Evolutionary conservation across 35 echinoderm and acorn worm species (phyloP).

Genomic region (Antedon bifida): DNA sequence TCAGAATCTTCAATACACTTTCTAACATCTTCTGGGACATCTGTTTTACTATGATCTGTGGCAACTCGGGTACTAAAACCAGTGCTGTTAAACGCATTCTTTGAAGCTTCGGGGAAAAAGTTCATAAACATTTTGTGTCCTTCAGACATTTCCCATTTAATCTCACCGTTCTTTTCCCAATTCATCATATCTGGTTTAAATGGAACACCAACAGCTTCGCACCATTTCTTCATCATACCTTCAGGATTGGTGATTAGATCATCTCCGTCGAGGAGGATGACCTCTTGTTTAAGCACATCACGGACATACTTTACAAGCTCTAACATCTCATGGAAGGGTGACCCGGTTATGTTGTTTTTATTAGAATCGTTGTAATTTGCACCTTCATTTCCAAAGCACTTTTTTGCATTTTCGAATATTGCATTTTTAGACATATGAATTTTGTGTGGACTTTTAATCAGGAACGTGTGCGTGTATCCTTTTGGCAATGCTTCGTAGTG

Average conservation of each 20-base stretch:
- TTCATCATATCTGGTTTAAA: background rate
- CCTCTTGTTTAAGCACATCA: background rate
- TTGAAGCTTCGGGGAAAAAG: background rate
- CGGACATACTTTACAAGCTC: background rate
- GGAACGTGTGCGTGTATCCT: background rate
- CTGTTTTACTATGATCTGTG: background rate
- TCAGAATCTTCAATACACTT: background rate
- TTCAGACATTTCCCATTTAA: background rate
- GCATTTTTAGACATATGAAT: background rate
- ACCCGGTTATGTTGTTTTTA: background rate
- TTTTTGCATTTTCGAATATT: background rate
- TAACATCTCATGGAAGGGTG: background rate
- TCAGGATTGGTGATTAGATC: background rate
- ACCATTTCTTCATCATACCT: slow-evolving; percentile 5
- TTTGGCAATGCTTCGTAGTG: background rate
- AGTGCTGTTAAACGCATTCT: background rate
- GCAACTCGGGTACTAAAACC: background rate
- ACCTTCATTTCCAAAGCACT: background rate
- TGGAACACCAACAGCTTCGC: background rate
- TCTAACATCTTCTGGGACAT: background rate
- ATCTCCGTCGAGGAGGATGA: background rate
- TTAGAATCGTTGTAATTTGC: too few species aligned
- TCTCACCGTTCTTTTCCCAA: background rate
- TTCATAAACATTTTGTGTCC: background rate
- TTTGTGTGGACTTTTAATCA: background rate